A percentile compares a stretch with the other conserved stretches of the same genome.
Evolutionary conservation across 2,797 vertebrate genomes (phyloP).

Genomic region (Labeo calbasu): DNA sequence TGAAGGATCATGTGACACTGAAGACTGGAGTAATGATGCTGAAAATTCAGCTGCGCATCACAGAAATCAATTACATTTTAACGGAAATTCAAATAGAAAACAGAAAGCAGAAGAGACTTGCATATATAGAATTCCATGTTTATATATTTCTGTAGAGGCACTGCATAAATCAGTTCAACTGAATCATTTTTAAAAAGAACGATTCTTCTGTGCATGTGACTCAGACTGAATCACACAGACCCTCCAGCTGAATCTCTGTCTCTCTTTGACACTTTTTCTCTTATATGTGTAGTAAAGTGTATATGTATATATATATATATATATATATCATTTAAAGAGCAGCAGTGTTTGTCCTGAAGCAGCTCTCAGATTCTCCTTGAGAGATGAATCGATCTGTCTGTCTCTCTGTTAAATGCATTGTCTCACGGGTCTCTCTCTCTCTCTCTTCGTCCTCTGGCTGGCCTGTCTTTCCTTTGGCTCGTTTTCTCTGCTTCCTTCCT

Average conservation of each 20-base stretch:
- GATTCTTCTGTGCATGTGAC: not conserved
- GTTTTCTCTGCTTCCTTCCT: constrained; percentile 88
- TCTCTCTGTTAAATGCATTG: constrained; percentile 68
- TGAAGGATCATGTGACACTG: no score
- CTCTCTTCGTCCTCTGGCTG: constrained; percentile 74
- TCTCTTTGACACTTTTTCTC: constrained; percentile 56
- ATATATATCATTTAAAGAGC: no score
- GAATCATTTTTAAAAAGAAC: not conserved
- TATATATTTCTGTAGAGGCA: not conserved
- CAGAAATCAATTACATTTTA: no score
- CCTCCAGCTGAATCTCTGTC: constrained; percentile 66
- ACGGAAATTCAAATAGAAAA: no score
- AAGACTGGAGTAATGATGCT: no score
- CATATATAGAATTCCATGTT: no score
- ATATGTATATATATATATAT: no score
- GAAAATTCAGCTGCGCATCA: no score
- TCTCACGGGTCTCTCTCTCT: constrained; percentile 57
- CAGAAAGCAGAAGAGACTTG: no score
- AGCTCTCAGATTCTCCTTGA: no score
- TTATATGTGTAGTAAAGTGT: no score
- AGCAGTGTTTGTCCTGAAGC: no score
- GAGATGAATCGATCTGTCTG: not conserved
- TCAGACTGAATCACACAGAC: constrained; percentile 29
- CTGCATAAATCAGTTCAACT: not conserved
- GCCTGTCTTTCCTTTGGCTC: constrained; percentile 83